Conservation (phyloP, 2,113 vertebrate genomes). For the Hippocampus zosterae region DNA sequence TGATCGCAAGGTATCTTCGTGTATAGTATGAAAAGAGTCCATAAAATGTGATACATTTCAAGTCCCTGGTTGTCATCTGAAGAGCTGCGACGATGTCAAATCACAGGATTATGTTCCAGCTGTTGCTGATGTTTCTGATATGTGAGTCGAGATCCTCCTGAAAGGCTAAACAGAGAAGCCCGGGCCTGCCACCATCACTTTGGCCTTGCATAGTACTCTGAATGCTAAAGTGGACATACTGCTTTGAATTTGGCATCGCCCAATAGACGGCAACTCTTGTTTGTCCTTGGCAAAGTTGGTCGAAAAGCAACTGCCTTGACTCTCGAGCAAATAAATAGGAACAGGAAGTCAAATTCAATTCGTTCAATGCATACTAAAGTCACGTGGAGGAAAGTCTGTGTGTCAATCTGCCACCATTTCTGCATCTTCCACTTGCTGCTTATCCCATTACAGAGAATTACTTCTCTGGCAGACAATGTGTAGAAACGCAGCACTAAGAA, state of each 20-base stretch:
- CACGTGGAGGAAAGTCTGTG: constrained; percentile 12
- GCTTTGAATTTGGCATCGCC: constrained; percentile 15
- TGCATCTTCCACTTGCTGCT: not conserved
- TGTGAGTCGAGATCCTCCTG: constrained; percentile 11
- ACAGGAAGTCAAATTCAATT: not conserved
- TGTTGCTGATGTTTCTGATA: constrained; percentile 56
- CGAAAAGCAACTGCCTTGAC: not conserved
- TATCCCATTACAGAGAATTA: constrained; percentile 7
- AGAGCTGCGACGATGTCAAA: constrained; percentile 7
- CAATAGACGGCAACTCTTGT: not conserved
- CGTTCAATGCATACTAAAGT: not conserved
- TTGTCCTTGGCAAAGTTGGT: not conserved
- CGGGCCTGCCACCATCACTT: not conserved
- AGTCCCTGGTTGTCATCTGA: constrained; percentile 5
- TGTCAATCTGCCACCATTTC: not conserved
- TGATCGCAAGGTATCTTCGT: not conserved
- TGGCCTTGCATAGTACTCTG: constrained; percentile 59
- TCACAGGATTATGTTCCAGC: constrained; percentile 9
- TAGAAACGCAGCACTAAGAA: constrained; percentile 76
- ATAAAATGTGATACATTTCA: constrained; percentile 3
- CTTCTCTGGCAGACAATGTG: constrained; percentile 51
- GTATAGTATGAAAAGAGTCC: constrained; percentile 6
- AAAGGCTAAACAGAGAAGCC: not conserved
- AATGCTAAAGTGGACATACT: constrained; percentile 28
- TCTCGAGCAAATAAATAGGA: constrained; percentile 1